A percentile compares a stretch with the other conserved stretches of the same genome.
phyloP scores from a whole-genome alignment of 2,113 vertebrate genomes.

The Podarcis cretensis region DNA sequence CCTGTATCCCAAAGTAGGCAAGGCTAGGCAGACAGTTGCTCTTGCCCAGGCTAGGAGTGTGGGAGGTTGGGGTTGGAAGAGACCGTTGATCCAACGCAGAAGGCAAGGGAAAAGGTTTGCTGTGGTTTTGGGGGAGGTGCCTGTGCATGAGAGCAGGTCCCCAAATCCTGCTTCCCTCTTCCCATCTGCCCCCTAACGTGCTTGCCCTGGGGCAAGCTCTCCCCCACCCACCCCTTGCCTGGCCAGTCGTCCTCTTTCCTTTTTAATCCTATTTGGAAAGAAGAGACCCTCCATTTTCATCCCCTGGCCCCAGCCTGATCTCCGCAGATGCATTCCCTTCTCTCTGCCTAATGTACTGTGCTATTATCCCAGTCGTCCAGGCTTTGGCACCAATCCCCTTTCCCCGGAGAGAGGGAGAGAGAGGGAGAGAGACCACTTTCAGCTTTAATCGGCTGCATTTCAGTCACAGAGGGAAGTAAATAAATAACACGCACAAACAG shows the following conservation, averaged over 20 bases:
- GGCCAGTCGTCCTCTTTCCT: neutral
- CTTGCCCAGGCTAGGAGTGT: neutral
- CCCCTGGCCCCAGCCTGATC: conserved; percentile 24
- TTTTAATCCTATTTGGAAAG: conserved; percentile 19
- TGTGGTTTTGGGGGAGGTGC: neutral
- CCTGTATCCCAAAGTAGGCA: neutral
- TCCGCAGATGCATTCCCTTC: neutral
- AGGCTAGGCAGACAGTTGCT: neutral
- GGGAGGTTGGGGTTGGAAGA: neutral
- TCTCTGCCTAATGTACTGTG: neutral
- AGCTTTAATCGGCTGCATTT: neutral
- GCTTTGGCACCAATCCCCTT: conserved; percentile 11
- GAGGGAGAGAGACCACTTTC: neutral
- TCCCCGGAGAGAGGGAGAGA: neutral
- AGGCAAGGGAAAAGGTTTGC: neutral
- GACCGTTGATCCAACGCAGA: neutral
- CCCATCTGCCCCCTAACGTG: too few species aligned
- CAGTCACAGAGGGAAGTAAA: neutral
- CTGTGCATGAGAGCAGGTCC: neutral
- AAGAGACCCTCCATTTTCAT: neutral
- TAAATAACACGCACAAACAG: neutral
- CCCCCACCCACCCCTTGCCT: neutral
- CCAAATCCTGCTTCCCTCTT: neutral
- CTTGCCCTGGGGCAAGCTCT: neutral
- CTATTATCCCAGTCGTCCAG: conserved; percentile 1